These are phyloP conservation scores for Erythrocercus mccallii DNA, from an alignment of 2,113 vertebrate genomes.

Conservation along the genomic window DNA sequence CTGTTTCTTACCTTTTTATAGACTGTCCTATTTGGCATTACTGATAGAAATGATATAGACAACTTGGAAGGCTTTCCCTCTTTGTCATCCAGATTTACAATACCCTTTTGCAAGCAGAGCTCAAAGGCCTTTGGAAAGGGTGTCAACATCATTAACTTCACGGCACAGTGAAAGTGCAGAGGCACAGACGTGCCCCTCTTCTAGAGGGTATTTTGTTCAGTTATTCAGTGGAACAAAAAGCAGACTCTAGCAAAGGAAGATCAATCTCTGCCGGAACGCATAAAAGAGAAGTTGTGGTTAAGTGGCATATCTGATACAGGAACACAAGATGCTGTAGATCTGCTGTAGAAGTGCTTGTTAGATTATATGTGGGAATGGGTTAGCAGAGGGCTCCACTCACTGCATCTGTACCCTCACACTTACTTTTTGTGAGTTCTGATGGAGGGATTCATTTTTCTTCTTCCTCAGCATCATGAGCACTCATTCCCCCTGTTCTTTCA, in stretches of 20 bases:
- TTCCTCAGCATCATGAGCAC: fast-evolving
- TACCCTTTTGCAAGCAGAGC: not conserved
- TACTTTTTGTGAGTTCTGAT: not conserved
- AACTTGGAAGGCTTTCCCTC: not conserved
- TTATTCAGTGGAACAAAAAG: not conserved
- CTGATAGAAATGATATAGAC: not conserved
- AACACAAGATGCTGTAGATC: not conserved
- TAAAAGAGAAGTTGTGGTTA: not conserved
- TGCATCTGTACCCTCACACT: not conserved
- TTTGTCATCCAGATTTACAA: not conserved
- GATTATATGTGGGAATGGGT: not conserved
- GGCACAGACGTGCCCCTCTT: not conserved
- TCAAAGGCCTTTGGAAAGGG: not conserved
- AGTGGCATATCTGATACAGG: not conserved
- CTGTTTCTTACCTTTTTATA: not conserved
- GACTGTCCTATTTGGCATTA: not conserved
- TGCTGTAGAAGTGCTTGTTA: not conserved
- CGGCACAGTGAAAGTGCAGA: not conserved
- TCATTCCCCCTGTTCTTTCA: not conserved
- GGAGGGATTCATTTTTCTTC: not conserved
- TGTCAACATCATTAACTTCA: not conserved
- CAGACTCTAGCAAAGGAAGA: not conserved
- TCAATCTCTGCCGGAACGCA: not conserved
- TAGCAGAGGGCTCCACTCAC: not conserved
- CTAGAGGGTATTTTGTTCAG: not conserved